Conservation (phyloP, 2,888 invertebrate genomes). For the Drosophila ustulata region DNA sequence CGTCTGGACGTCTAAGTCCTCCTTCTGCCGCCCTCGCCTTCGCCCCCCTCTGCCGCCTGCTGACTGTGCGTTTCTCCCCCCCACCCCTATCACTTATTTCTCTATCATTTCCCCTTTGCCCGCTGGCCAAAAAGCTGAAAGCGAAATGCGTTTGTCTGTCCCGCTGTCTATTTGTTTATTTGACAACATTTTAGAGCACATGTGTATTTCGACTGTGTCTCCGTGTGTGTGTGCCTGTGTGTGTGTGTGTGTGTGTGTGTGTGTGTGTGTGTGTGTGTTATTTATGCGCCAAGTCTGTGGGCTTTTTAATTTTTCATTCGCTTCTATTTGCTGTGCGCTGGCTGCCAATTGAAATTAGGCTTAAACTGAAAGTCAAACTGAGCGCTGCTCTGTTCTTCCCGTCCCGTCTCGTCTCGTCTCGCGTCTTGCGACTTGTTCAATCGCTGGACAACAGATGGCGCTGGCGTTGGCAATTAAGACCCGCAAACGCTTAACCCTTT, state of each 20-base stretch:
- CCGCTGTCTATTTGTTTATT: slow-evolving; percentile 71
- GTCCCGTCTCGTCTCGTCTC: not conserved
- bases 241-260: slow-evolving; percentile 1
- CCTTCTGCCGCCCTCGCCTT: not conserved
- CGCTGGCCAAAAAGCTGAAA: slow-evolving; percentile 49
- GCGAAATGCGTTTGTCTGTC: slow-evolving; percentile 62
- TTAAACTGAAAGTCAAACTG: slow-evolving; percentile 15
- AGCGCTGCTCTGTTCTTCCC: not conserved
- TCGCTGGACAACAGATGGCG: slow-evolving; percentile 45
- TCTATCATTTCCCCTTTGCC: slow-evolving; percentile 32
- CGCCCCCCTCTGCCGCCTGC: not conserved
- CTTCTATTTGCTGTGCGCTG: slow-evolving; percentile 19
- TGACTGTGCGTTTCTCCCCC: not conserved
- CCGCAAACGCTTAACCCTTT: slow-evolving; percentile 24
- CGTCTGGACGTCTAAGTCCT: slow-evolving; percentile 53
- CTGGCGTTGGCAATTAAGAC: slow-evolving; percentile 40
- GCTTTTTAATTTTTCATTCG: slow-evolving; percentile 58
- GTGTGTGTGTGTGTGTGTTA: slow-evolving; percentile 26
- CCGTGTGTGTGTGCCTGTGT: slow-evolving; percentile 7
- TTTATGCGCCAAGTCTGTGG: slow-evolving; percentile 35
- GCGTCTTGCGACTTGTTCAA: slow-evolving; percentile 1
- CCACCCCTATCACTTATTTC: slow-evolving; percentile 18
- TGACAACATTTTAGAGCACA: slow-evolving; percentile 67
- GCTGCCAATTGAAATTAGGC: slow-evolving; percentile 39
- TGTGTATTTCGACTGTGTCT: slow-evolving; percentile 33